These are phyloP conservation scores for Trichomycterus rosablanca DNA, from an alignment of 2,113 vertebrate genomes.

Conservation along the genomic window DNA sequence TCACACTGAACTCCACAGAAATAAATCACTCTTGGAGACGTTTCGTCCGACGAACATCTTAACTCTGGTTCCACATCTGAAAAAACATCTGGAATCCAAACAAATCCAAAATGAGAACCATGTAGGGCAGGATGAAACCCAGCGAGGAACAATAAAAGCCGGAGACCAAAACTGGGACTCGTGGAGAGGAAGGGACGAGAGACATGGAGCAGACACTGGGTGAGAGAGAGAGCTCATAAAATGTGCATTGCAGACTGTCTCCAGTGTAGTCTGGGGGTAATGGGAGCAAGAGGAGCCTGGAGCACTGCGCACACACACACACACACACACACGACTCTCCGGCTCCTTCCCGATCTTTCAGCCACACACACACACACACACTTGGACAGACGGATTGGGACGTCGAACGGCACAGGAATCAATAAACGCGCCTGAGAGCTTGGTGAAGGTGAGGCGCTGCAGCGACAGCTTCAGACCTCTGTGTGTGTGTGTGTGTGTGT, in stretches of 20 bases:
- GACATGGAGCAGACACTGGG: slow-evolving; percentile 32
- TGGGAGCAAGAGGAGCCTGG: slow-evolving; percentile 62
- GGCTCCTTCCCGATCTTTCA: slow-evolving; percentile 58
- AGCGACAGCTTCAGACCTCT: slow-evolving; percentile 39
- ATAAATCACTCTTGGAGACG: too few relatives aligned
- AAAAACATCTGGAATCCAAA: slow-evolving; percentile 1
- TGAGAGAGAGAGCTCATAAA: slow-evolving; percentile 61
- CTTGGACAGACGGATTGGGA: slow-evolving; percentile 23
- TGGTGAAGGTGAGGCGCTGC: slow-evolving; percentile 46
- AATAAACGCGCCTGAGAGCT: slow-evolving; percentile 30
- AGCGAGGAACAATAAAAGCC: slow-evolving; percentile 5
- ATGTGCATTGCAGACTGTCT: slow-evolving; percentile 69
- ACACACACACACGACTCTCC: slow-evolving; percentile 60
- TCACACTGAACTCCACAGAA: too few relatives aligned
- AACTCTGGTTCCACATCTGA: too few relatives aligned
- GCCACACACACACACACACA: slow-evolving; percentile 49
- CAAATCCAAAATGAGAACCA: background rate
- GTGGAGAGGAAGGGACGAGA: background rate
- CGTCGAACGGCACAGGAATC: slow-evolving; percentile 25
- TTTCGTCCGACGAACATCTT: too few relatives aligned
- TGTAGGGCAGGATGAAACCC: background rate
- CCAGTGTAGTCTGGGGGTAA: slow-evolving; percentile 62
- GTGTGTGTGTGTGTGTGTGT: background rate
- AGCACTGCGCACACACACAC: slow-evolving; percentile 52
- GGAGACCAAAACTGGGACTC: slow-evolving; percentile 5